Evolutionary conservation across 1,140 invertebrate species (phyloP), one percentile per base, ranked within the genome.

Genomic region (Yoshiicerus persimilis): DNA sequence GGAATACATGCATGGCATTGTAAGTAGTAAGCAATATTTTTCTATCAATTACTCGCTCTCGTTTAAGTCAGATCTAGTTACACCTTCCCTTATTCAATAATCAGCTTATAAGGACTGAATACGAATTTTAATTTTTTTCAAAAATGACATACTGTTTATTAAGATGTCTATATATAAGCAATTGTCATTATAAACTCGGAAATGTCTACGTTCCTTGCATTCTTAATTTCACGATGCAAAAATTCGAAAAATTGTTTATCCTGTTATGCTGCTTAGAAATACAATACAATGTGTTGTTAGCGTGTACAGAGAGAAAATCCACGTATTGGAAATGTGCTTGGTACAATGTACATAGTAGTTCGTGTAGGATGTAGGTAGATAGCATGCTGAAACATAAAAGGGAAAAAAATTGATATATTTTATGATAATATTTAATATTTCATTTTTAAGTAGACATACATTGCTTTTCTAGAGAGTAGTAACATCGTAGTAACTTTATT

Each of bases 61-160:
- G 34, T 80, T 80, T 80, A 38, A 80, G 32, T 80, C 75, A 80
- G 75, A 36, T 80, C 75, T 80, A 34, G 75, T 80, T 80, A n/a
- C 38, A 38, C 11, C 16, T 1, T 39, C 9, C 38, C 6, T 5
- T n/a, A n/a, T n/a, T n/a, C n/a, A n/a, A n/a, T n/a, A n/a, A n/a
- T n/a, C n/a, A 56, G 20, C 47, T 56, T 56, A 56, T n/a, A n/a
- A n/a, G n/a, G n/a, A n/a, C n/a, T n/a, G n/a, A n/a, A n/a, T n/a
- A n/a, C n/a, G n/a, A n/a, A n/a, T n/a, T n/a, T n/a, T n/a, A n/a
- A n/a, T n/a, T n/a, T n/a, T n/a, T n/a, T n/a, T n/a, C n/a, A n/a
- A n/a, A n/a, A n/a, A n/a, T n/a, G 16, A 56, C 41, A n/a, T 16
- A 16, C 5, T 56, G 47, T 56, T n/a, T 56, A 56, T 56, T 56